These are phyloP conservation scores for Mesoclemmys tuberculata DNA, from an alignment of 2,113 vertebrate genomes.

Conservation along the genomic window DNA sequence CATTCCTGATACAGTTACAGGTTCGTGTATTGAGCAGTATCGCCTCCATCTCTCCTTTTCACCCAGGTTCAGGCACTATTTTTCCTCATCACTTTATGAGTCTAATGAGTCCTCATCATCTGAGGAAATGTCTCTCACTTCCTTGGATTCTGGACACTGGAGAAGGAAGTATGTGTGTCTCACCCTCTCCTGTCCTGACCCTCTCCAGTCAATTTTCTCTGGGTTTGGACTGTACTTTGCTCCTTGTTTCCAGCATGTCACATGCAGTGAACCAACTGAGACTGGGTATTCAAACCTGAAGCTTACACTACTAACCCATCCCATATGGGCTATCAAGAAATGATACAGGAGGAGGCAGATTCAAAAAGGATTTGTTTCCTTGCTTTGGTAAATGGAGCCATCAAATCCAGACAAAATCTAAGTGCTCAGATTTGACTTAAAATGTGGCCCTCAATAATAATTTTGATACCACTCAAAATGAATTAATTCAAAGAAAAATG, in stretches of 20 bases:
- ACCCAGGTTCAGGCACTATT: neutral
- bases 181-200: neutral
- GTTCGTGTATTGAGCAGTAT: no score
- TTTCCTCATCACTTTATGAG: neutral
- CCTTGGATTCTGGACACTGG: neutral
- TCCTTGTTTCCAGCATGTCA: neutral
- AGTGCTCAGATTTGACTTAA: neutral
- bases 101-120: fast-evolving
- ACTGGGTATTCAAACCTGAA: neutral
- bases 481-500: neutral
- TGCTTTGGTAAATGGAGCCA: neutral
- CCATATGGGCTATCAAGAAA: neutral
- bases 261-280: neutral
- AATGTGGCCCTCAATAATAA: constrained; percentile 29
- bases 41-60: neutral
- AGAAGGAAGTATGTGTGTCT: fast-evolving
- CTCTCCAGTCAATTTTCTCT: neutral
- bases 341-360: neutral
- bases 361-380: neutral
- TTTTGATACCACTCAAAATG: neutral
- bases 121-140: neutral
- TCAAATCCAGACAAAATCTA: neutral
- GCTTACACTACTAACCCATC: fast-evolving
- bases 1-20: neutral
- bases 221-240: fast-evolving